Evolutionary conservation across 2,113 vertebrate genomes (phyloP).

Genomic region (Paedocypris sp.): DNA sequence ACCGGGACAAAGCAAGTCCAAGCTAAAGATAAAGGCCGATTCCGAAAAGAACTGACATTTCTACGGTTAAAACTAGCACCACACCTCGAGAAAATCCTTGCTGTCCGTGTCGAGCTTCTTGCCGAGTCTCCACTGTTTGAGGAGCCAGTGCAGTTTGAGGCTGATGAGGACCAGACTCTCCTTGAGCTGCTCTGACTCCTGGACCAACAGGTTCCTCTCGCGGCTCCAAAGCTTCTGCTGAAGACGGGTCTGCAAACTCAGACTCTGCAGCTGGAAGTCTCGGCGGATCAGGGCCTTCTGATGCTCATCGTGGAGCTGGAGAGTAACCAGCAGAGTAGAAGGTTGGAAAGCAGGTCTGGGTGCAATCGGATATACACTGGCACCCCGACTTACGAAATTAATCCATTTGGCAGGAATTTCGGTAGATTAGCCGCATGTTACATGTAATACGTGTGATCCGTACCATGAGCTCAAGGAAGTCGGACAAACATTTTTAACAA

Average conservation of each 20-base stretch:
- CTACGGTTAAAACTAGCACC: neutral
- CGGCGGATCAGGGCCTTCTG: conserved; percentile 80
- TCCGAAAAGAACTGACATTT: too few species aligned
- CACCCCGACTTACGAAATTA: too few species aligned
- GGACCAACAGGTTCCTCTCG: conserved; percentile 84
- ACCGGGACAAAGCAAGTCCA: too few species aligned
- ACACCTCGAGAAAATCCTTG: conserved; percentile 86
- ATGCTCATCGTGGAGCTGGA: conserved; percentile 85
- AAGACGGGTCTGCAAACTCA: conserved; percentile 81
- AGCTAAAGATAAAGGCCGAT: too few species aligned
- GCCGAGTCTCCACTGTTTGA: conserved; percentile 88
- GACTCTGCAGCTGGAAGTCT: conserved; percentile 92
- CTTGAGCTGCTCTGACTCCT: conserved; percentile 91
- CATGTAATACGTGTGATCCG: too few species aligned
- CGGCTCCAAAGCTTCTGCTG: conserved; percentile 94
- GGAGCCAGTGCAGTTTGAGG: conserved; percentile 95
- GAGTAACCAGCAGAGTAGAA: neutral
- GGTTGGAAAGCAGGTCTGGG: neutral
- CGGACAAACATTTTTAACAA: too few species aligned
- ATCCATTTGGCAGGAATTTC: too few species aligned
- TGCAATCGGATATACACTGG: neutral
- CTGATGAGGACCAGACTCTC: conserved; percentile 85
- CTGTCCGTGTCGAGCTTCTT: conserved; percentile 73
- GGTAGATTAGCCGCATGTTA: too few species aligned
- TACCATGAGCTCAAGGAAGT: too few species aligned